Conservation (phyloP, 2,888 invertebrate genomes). For the Rhingia rostrata region DNA sequence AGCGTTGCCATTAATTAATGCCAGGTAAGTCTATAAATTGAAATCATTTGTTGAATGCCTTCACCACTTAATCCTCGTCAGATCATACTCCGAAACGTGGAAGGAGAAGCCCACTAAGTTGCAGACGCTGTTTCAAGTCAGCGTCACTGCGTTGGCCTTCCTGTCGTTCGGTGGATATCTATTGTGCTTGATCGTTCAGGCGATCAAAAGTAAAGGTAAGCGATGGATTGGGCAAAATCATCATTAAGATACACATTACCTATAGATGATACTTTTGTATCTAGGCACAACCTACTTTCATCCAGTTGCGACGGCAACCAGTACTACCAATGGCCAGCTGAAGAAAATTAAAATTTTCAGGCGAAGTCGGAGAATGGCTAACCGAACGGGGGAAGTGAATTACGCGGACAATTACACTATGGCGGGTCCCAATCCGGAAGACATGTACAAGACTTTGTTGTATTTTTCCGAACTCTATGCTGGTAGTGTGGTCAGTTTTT, state of each 20-base stretch:
- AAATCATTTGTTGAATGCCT: constrained; percentile 13
- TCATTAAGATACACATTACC: constrained; percentile 76
- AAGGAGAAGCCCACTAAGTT: constrained; percentile 86
- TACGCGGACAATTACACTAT: constrained; percentile 80
- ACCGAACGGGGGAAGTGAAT: constrained; percentile 36
- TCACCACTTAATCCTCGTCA: constrained; percentile 49
- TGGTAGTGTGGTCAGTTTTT: constrained; percentile 37
- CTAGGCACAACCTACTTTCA: constrained; percentile 82
- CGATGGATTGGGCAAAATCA: constrained; percentile 75
- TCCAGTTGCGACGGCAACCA: constrained; percentile 78
- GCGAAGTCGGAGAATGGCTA: constrained; percentile 76
- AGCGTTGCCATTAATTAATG: constrained; percentile 78
- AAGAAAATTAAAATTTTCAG: constrained; percentile 81
- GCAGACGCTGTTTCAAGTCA: constrained; percentile 89
- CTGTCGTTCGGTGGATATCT: constrained; percentile 93
- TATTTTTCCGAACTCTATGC: constrained; percentile 83
- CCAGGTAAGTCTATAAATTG: constrained; percentile 75
- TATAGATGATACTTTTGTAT: too few relatives aligned
- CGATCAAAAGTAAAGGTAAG: constrained; percentile 87
- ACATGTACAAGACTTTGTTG: constrained; percentile 82
- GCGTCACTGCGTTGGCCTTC: constrained; percentile 91
- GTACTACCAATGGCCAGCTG: constrained; percentile 77
- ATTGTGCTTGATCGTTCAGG: constrained; percentile 89
- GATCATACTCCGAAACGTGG: constrained; percentile 78
- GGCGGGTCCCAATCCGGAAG: constrained; percentile 79